phyloP scores from a whole-genome alignment of 2,888 invertebrate genomes.

The Callinectes sapidus region DNA sequence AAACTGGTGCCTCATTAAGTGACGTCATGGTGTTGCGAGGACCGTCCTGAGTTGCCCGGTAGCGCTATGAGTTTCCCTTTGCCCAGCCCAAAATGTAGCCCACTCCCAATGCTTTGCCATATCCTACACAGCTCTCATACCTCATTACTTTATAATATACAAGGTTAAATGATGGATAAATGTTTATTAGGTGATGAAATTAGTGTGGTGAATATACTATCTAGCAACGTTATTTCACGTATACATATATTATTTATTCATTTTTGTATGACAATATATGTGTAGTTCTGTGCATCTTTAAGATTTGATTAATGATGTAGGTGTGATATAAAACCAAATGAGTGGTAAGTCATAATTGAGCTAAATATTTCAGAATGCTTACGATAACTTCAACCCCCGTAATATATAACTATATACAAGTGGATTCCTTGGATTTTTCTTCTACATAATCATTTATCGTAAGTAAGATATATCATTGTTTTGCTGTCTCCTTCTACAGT shows the following conservation, averaged over 20 bases:
- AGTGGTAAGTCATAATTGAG: too few species aligned
- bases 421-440: not conserved
- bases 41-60: slow-evolving; percentile 44
- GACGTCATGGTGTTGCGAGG: slow-evolving; percentile 72
- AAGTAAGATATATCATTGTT: not conserved
- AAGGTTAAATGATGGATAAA: too few species aligned
- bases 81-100: not conserved
- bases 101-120: not conserved
- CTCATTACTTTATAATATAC: not conserved
- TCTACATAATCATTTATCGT: not conserved
- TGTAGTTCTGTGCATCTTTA: too few species aligned
- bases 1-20: slow-evolving; percentile 70
- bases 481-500: not conserved
- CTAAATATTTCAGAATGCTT: too few species aligned
- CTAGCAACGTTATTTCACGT: too few species aligned
- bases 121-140: not conserved
- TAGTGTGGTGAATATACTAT: too few species aligned
- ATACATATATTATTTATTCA: too few species aligned
- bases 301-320: too few species aligned
- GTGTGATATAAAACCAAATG: too few species aligned
- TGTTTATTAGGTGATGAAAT: too few species aligned
- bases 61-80: not conserved
- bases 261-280: too few species aligned
- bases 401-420: not conserved
- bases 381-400: too few species aligned